Percentiles rank a stretch among this genome's conserved stretches.
Evolutionary conservation across 2,113 vertebrate species (phyloP).

Genomic region (Hassar affinis): DNA sequence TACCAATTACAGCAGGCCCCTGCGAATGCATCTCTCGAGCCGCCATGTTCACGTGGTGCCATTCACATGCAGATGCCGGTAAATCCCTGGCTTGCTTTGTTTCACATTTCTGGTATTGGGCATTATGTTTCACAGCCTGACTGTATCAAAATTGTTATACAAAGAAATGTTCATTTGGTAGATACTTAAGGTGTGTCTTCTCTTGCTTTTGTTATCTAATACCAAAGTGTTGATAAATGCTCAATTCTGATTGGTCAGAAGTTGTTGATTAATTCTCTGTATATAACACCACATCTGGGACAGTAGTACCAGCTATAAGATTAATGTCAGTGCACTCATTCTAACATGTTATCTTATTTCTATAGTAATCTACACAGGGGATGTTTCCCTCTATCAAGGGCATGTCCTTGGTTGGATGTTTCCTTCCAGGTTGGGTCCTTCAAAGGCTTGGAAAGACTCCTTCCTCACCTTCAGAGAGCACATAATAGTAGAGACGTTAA

Average conservation of each 20-base stretch:
- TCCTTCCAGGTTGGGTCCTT: background rate
- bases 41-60: conserved; percentile 67
- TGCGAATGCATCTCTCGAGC: conserved; percentile 48
- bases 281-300: background rate
- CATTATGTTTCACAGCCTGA: background rate
- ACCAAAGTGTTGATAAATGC: background rate
- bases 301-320: background rate
- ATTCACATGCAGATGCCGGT: conserved; percentile 93
- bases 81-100: conserved; percentile 74
- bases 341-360: background rate
- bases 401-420: background rate
- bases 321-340: background rate
- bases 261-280: background rate
- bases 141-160: background rate
- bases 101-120: background rate
- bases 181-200: background rate
- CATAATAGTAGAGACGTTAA: no score
- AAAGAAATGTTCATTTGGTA: background rate
- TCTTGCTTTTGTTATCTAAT: background rate
- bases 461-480: no score
- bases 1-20: conserved; percentile 71
- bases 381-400: no score
- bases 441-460: no score
- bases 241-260: background rate
- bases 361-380: background rate